Evolutionary conservation across 1,140 invertebrate genomes (phyloP).

Genomic region (Phocides pigmalion): DNA sequence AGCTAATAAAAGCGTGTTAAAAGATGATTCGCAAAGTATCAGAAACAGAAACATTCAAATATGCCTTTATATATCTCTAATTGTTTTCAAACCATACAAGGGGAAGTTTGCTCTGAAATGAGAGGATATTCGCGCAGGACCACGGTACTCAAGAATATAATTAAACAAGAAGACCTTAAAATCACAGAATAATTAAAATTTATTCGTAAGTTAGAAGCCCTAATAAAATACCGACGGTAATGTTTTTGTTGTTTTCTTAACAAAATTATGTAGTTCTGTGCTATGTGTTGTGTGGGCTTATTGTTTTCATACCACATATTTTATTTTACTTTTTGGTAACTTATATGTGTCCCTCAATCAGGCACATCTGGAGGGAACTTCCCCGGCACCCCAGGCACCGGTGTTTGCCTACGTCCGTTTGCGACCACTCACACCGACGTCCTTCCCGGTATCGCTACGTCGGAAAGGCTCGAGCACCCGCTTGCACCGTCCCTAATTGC

Average conservation of each 20-base stretch:
- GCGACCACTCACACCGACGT: no score
- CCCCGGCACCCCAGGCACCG: no score
- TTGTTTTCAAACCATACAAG: constrained; percentile 17
- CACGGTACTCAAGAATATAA: background rate
- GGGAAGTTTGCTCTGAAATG: constrained; percentile 12
- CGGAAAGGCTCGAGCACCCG: no score
- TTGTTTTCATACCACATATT: background rate
- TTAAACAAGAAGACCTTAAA: constrained; percentile 25
- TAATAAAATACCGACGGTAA: constrained; percentile 12
- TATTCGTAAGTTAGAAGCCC: constrained; percentile 8
- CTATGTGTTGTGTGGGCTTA: background rate
- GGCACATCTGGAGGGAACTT: no score
- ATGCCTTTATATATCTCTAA: background rate
- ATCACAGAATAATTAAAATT: constrained; percentile 20
- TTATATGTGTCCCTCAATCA: no score
- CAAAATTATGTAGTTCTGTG: constrained; percentile 12
- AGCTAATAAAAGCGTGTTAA: no score
- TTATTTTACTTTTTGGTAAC: no score
- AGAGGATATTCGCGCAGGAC: constrained; percentile 10
- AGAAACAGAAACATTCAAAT: no score
- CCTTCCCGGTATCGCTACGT: no score
- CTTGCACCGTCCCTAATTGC: no score
- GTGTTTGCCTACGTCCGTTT: no score
- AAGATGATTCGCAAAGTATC: no score
- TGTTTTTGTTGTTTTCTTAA: constrained; percentile 12